Evolutionary conservation across 92 coral and sea anemone species (phyloP).

Genomic region (Parazoanthus swiftii): DNA sequence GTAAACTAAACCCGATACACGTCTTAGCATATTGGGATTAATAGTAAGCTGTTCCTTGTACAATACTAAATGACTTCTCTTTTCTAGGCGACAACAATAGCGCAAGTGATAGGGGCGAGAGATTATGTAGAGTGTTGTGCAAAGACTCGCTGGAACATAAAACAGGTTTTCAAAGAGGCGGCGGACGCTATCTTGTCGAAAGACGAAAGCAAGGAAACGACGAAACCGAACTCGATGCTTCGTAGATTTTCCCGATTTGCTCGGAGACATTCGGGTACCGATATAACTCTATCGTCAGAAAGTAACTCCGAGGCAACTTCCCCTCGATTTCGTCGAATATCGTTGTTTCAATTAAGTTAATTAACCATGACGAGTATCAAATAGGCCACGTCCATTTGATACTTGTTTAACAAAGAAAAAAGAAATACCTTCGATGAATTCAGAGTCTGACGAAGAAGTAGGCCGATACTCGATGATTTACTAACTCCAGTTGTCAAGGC

Average conservation of each 20-base stretch:
- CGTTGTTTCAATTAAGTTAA: constrained; percentile 71
- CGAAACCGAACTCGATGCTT: constrained; percentile 82
- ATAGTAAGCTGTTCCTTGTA: not conserved
- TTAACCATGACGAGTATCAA: not conserved
- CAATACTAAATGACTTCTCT: not conserved
- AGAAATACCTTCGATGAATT: not conserved
- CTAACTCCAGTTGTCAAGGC: not conserved
- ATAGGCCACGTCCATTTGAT: too few relatives aligned
- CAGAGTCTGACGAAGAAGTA: too few relatives aligned
- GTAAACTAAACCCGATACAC: too few relatives aligned
- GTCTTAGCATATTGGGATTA: not conserved
- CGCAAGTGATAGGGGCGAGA: constrained; percentile 78
- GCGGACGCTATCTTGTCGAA: constrained; percentile 89
- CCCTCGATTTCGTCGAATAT: constrained; percentile 62
- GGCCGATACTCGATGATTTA: too few relatives aligned
- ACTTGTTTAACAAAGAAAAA: too few relatives aligned
- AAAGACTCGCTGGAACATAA: constrained; percentile 93
- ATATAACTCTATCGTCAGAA: constrained; percentile 53
- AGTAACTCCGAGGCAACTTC: constrained; percentile 37
- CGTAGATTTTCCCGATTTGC: constrained; percentile 82
- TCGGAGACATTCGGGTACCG: constrained; percentile 81
- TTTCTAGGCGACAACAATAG: constrained; percentile 70
- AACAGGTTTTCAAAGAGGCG: constrained; percentile 86
- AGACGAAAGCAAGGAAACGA: constrained; percentile 56
- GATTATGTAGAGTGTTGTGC: constrained; percentile 96